A percentile compares a stretch with the other conserved stretches of the same genome.
Evolutionary conservation across 1,140 invertebrate species (phyloP).

Genomic region (Drosophila insularis): DNA sequence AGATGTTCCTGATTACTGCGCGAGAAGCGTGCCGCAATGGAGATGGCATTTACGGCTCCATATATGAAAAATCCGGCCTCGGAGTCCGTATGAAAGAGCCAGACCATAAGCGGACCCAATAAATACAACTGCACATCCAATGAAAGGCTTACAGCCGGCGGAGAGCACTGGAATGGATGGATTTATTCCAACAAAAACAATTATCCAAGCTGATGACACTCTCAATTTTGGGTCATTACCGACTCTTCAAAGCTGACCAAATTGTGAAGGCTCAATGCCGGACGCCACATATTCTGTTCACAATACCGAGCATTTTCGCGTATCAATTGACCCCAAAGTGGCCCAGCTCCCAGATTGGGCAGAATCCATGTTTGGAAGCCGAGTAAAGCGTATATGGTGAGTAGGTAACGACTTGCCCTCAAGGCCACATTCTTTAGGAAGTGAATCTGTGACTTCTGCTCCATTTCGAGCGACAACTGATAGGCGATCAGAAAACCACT

Average conservation of each 20-base stretch:
- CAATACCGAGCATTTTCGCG: conserved; percentile 86
- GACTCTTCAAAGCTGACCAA: conserved; percentile 88
- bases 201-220: too few species aligned
- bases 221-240: conserved; percentile 81
- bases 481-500: conserved; percentile 87
- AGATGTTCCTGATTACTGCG: conserved; percentile 85
- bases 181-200: too few species aligned
- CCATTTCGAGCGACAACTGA: conserved; percentile 84
- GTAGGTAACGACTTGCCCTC: conserved; percentile 86
- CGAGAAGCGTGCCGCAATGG: conserved; percentile 86
- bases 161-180: conserved; percentile 84
- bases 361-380: conserved; percentile 88
- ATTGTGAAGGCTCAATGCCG: conserved; percentile 88
- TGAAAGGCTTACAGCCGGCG: conserved; percentile 88
- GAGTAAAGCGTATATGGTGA: conserved; percentile 86
- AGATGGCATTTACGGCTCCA: conserved; percentile 84
- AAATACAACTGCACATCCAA: conserved; percentile 92
- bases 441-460: conserved; percentile 83
- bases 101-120: conserved; percentile 87
- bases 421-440: conserved; percentile 85
- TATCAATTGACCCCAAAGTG: conserved; percentile 87
- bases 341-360: conserved; percentile 87
- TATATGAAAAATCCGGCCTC: conserved; percentile 84
- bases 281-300: conserved; percentile 88
- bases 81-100: conserved; percentile 85